These are phyloP conservation scores for Nomada ruficornis DNA, from an alignment of 2,888 invertebrate genomes.

Conservation along the genomic window DNA sequence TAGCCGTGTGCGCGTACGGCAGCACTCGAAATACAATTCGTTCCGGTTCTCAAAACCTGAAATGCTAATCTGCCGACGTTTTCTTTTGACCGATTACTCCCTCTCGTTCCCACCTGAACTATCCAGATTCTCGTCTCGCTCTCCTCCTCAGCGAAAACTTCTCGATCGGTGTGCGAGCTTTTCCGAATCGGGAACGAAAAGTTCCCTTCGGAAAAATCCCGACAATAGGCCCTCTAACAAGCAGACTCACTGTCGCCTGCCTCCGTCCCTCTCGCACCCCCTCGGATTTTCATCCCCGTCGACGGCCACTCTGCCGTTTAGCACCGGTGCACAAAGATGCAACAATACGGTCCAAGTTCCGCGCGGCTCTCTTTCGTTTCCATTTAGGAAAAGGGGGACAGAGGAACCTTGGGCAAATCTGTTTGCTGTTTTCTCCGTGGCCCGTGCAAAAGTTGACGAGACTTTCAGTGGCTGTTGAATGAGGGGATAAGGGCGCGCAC, in stretches of 20 bases:
- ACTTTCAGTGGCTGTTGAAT: conserved; percentile 62
- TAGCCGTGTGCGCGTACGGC: conserved; percentile 52
- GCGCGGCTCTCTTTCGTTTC: conserved; percentile 60
- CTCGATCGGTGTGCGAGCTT: conserved; percentile 43
- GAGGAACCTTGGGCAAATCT: conserved; percentile 34
- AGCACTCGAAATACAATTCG: conserved; percentile 75
- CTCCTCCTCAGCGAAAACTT: conserved; percentile 44
- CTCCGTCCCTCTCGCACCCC: background rate
- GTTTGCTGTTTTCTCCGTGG: conserved; percentile 67
- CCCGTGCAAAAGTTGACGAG: conserved; percentile 70
- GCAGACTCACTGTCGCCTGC: conserved; percentile 71
- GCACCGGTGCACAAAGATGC: conserved; percentile 80
- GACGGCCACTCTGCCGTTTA: conserved; percentile 76
- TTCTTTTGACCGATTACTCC: conserved; percentile 57
- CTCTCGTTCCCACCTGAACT: conserved; percentile 36
- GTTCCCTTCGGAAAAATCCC: conserved; percentile 57
- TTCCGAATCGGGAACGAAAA: conserved; percentile 49
- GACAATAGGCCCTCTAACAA: conserved; percentile 81
- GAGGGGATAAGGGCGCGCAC: conserved; percentile 64
- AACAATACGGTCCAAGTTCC: conserved; percentile 69
- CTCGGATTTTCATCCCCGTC: conserved; percentile 12
- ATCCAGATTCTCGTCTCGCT: conserved; percentile 7
- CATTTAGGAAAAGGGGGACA: conserved; percentile 27
- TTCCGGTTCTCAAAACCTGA: conserved; percentile 70
- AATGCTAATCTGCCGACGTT: conserved; percentile 76